These are phyloP conservation scores for Folsomia candida DNA, from an alignment of 2,888 invertebrate species.

Conservation along the genomic window DNA sequence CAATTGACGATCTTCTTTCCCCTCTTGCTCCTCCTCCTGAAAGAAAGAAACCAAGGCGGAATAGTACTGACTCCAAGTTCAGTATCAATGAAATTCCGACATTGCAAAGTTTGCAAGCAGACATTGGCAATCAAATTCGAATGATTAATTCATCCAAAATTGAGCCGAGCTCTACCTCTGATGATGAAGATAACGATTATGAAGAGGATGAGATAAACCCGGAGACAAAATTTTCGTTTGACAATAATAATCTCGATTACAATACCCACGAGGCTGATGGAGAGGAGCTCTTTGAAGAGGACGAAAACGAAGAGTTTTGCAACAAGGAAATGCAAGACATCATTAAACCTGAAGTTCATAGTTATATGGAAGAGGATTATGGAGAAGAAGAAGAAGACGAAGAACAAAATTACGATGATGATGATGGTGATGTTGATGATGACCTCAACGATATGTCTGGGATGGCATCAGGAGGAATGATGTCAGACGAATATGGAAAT, in stretches of 20 bases:
- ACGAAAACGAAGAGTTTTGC: background rate
- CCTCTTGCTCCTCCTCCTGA: too few species aligned
- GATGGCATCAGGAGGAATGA: background rate
- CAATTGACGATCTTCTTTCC: too few species aligned
- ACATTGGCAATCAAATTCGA: too few species aligned
- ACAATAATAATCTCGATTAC: too few species aligned
- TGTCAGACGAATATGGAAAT: too few species aligned
- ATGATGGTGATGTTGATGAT: conserved; percentile 18
- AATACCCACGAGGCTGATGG: background rate
- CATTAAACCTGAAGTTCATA: background rate
- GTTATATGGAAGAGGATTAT: background rate
- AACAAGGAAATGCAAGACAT: background rate
- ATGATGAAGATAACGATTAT: background rate
- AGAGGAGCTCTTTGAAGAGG: background rate
- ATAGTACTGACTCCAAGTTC: too few species aligned
- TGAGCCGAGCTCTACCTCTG: too few species aligned
- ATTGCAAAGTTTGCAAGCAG: too few species aligned
- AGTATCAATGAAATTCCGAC: too few species aligned
- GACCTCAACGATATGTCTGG: conserved; percentile 29
- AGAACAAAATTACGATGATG: background rate
- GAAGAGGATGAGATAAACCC: background rate
- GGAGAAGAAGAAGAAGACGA: conserved; percentile 8
- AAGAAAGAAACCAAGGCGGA: too few species aligned
- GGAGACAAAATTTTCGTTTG: too few species aligned
- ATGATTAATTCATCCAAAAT: too few species aligned